phyloP scores from a whole-genome alignment of 1,140 invertebrate genomes.

The Nephotettix cincticeps region DNA sequence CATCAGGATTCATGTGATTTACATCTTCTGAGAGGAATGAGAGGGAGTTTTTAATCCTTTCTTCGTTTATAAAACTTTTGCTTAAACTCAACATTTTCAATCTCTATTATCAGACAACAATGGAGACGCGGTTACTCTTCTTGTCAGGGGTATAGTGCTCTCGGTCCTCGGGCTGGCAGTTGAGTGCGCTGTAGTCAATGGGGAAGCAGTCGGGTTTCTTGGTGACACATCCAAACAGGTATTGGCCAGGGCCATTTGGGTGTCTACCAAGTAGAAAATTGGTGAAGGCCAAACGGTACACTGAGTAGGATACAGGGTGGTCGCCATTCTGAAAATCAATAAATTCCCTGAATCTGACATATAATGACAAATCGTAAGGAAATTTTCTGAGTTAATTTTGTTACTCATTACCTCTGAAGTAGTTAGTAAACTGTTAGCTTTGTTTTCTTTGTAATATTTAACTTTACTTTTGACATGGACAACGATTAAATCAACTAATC shows the following conservation, averaged over 20 bases:
- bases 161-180: slow-evolving; percentile 63
- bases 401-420: too few relatives aligned
- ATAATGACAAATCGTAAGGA: too few relatives aligned
- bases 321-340: slow-evolving; percentile 61
- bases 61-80: too few relatives aligned
- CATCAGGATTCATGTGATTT: too few relatives aligned
- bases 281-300: slow-evolving; percentile 66
- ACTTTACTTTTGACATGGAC: too few relatives aligned
- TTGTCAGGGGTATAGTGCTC: slow-evolving; percentile 66
- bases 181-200: slow-evolving; percentile 71
- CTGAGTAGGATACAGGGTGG: slow-evolving; percentile 58
- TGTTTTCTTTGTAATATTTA: too few relatives aligned
- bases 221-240: slow-evolving; percentile 62
- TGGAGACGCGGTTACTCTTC: slow-evolving; percentile 65
- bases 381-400: too few relatives aligned
- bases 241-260: slow-evolving; percentile 71
- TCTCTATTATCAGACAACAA: slow-evolving; percentile 61
- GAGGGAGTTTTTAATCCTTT: too few relatives aligned
- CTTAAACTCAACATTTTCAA: slow-evolving; percentile 19
- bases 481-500: too few relatives aligned
- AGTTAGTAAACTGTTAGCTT: too few relatives aligned
- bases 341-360: too few relatives aligned
- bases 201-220: slow-evolving; percentile 61
- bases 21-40: too few relatives aligned
- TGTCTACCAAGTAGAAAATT: slow-evolving; percentile 69